Evolutionary conservation across 1,140 invertebrate species (phyloP).

Genomic region (Apis cerana): DNA sequence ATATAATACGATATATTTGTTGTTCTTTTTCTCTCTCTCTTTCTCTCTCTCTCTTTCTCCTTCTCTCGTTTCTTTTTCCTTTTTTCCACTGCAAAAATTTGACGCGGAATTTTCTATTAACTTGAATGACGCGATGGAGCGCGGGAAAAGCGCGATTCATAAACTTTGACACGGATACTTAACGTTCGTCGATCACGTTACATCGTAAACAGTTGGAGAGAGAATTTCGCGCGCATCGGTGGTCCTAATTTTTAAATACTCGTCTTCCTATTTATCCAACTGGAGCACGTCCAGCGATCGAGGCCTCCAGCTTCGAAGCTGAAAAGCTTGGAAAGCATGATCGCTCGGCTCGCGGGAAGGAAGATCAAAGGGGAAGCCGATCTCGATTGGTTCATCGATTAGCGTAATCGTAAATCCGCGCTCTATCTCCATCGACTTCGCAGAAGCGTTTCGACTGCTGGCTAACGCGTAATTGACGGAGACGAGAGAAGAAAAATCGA

Average conservation of each 20-base stretch:
- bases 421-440: too few species aligned
- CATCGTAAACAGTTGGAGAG: constrained; percentile 5
- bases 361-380: too few species aligned
- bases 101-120: constrained; percentile 3
- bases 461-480: too few species aligned
- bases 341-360: too few species aligned
- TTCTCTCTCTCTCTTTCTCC: too few species aligned
- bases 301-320: too few species aligned
- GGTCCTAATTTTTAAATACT: neutral
- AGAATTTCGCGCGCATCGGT: too few species aligned
- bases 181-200: constrained; percentile 5
- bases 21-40: neutral
- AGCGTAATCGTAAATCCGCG: neutral
- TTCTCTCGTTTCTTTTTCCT: neutral
- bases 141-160: neutral
- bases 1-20: constrained; percentile 69
- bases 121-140: neutral
- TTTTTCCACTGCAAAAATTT: neutral
- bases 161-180: neutral
- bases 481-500: too few species aligned
- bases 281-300: too few species aligned
- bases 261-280: neutral
- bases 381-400: neutral
- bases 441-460: too few species aligned
- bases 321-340: too few species aligned